phyloP scores from a whole-genome alignment of 2,888 invertebrate genomes.

The Cetonia aurata region DNA sequence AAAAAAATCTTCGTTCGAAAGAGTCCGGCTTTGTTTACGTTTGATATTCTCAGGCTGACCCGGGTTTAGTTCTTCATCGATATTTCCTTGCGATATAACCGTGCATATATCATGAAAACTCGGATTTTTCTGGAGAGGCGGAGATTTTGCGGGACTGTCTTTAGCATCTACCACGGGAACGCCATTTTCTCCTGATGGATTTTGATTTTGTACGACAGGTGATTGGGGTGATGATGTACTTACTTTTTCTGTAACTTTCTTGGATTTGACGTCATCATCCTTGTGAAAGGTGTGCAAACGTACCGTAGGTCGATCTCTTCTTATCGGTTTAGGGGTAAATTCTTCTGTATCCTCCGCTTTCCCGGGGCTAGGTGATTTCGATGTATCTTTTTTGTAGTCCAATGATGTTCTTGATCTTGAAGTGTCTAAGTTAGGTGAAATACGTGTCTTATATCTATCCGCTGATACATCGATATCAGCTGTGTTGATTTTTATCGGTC shows the following conservation, averaged over 20 bases:
- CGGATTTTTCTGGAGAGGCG: slow-evolving; percentile 59
- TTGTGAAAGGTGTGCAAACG: slow-evolving; percentile 76
- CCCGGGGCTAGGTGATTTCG: slow-evolving; percentile 48
- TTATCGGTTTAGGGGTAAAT: slow-evolving; percentile 67
- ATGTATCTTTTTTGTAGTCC: slow-evolving; percentile 45
- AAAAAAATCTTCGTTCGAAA: slow-evolving; percentile 60
- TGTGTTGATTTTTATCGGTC: slow-evolving; percentile 84
- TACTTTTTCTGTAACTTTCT: slow-evolving; percentile 45
- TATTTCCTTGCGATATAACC: slow-evolving; percentile 69
- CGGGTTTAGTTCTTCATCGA: slow-evolving; percentile 70
- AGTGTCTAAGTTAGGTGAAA: slow-evolving; percentile 14
- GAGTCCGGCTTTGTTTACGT: slow-evolving; percentile 63
- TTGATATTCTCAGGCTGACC: slow-evolving; percentile 65
- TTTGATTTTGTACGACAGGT: slow-evolving; percentile 61
- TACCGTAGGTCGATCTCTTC: slow-evolving; percentile 80
- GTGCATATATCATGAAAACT: slow-evolving; percentile 71
- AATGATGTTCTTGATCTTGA: slow-evolving; percentile 18
- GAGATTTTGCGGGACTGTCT: slow-evolving; percentile 52
- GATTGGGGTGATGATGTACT: slow-evolving; percentile 72
- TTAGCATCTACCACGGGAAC: not conserved
- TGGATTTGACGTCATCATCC: slow-evolving; percentile 53
- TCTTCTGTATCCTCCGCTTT: slow-evolving; percentile 52
- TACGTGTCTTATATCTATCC: slow-evolving; percentile 69
- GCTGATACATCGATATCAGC: slow-evolving; percentile 88
- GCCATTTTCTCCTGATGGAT: not conserved